These are phyloP conservation scores for Agapostemon virescens DNA, from an alignment of 2,888 invertebrate genomes.

Conservation along the genomic window DNA sequence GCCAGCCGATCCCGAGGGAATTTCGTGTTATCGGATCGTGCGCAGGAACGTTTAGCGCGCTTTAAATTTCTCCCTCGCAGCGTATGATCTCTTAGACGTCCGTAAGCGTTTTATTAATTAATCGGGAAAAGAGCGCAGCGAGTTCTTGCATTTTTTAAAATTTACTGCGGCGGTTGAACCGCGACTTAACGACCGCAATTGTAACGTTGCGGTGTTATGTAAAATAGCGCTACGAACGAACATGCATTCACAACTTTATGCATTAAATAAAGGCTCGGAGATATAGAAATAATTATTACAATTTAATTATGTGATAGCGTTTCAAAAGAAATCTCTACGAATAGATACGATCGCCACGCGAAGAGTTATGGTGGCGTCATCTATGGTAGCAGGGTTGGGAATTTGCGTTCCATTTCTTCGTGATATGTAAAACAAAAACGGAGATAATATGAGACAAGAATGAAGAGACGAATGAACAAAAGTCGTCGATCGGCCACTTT, in stretches of 20 bases:
- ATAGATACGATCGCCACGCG: neutral
- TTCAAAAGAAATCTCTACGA: neutral
- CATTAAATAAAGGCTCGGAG: neutral
- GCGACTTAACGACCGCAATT: neutral
- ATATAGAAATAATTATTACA: neutral
- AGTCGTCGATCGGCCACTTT: too few relatives aligned
- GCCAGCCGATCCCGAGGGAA: neutral
- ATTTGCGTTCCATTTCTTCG: too few relatives aligned
- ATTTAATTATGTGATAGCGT: neutral
- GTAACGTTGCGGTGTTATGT: neutral
- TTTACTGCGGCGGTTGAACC: neutral
- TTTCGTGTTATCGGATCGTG: conserved; percentile 3
- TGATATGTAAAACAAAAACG: too few relatives aligned
- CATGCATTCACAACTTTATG: too few relatives aligned
- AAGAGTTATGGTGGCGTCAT: neutral
- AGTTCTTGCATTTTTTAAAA: neutral
- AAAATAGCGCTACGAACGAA: too few relatives aligned
- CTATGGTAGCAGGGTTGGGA: neutral
- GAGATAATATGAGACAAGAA: too few relatives aligned
- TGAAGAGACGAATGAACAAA: too few relatives aligned
- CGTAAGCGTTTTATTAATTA: neutral
- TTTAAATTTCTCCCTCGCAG: neutral
- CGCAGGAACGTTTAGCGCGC: neutral
- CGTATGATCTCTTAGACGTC: neutral
- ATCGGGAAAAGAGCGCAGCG: neutral